phyloP scores from a whole-genome alignment of 2,113 vertebrate species.

The Rutilus rutilus region DNA sequence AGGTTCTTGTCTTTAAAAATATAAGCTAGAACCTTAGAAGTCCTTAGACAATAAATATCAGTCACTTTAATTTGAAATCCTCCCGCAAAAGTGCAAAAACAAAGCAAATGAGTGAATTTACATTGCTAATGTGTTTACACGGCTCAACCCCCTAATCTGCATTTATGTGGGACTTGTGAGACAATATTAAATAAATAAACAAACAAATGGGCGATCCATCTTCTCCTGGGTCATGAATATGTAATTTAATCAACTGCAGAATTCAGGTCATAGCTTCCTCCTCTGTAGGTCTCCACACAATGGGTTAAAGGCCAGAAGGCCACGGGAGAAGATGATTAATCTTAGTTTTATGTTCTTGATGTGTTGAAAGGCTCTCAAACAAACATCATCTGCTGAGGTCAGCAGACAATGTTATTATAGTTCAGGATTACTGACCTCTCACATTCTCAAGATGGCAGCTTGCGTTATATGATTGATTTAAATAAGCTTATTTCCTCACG shows the following conservation, averaged over 20 bases:
- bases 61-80: conserved; percentile 52
- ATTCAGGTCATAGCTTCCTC: conserved; percentile 63
- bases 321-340: conserved; percentile 8
- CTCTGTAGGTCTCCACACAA: conserved; percentile 57
- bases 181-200: conserved; percentile 64
- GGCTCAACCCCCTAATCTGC: conserved; percentile 54
- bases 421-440: background rate
- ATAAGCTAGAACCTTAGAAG: conserved; percentile 56
- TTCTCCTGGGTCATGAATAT: conserved; percentile 67
- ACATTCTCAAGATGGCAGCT: background rate
- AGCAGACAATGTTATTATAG: background rate
- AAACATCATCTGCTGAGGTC: background rate
- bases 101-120: conserved; percentile 59
- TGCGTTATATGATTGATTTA: background rate
- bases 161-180: conserved; percentile 51
- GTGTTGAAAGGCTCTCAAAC: background rate
- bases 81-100: conserved; percentile 54
- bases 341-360: background rate
- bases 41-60: conserved; percentile 63
- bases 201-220: conserved; percentile 53
- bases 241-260: conserved; percentile 64
- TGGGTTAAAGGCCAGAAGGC: conserved; percentile 10
- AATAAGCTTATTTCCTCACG: background rate
- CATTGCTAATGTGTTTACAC: conserved; percentile 63
- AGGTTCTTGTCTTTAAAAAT: conserved; percentile 64